These are phyloP conservation scores for Mimumesa dahlbomi DNA, from an alignment of 2,888 invertebrate species.

Conservation along the genomic window DNA sequence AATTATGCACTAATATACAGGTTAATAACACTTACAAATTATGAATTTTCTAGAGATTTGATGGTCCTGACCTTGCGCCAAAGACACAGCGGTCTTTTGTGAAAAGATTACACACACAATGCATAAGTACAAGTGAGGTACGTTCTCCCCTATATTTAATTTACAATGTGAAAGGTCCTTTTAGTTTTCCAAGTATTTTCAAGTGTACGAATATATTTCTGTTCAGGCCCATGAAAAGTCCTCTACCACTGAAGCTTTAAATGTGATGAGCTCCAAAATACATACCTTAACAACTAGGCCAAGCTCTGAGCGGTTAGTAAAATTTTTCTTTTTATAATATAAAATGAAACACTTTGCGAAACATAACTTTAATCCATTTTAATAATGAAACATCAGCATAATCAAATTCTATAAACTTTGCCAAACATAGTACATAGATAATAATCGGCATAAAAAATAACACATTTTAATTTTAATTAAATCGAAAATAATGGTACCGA, in stretches of 20 bases:
- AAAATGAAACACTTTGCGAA: too few species aligned
- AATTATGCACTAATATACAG: too few species aligned
- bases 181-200: too few species aligned
- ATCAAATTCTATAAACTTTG: too few species aligned
- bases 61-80: constrained; percentile 81
- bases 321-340: too few species aligned
- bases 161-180: not conserved
- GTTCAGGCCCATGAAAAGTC: constrained; percentile 83
- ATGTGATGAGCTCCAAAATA: too few species aligned
- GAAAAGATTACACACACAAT: constrained; percentile 65
- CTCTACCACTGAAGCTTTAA: constrained; percentile 84
- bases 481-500: constrained; percentile 28
- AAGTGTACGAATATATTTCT: constrained; percentile 1
- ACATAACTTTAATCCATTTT: too few species aligned
- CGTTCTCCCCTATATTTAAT: not conserved
- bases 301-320: too few species aligned
- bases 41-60: constrained; percentile 79
- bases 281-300: too few species aligned
- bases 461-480: constrained; percentile 73
- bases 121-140: constrained; percentile 36
- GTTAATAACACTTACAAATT: not conserved
- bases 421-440: too few species aligned
- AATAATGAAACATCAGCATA: too few species aligned
- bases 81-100: constrained; percentile 82
- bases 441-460: too few species aligned